Base-by-base conservation (phyloP, 2,113 vertebrate species). In the Apus apus region DNA sequence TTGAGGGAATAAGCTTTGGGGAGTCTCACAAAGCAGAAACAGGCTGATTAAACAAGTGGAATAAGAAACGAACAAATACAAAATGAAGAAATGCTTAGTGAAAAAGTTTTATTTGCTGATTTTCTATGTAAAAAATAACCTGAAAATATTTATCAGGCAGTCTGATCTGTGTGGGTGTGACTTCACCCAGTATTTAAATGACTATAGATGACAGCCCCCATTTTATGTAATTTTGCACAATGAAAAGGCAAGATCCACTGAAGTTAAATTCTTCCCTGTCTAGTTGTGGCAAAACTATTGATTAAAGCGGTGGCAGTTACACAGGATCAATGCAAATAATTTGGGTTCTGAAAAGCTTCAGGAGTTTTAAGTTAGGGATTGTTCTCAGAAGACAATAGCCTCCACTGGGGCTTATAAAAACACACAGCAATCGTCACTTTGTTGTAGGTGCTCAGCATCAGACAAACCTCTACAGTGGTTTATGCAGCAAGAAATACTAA, bases 21-120 rank as follows among this genome's bases (percentile, higher is more conserved):
- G 38, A 85, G 51, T 79, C 76, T 94, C 87, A 77, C 87, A 90
- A 85, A 87, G 43, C 79, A 90, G 87, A 94, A 81, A 51, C 48
- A 79, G 75, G 16, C 60, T 89, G 51, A 95, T 93, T 74, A 80
- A 90, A 80, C 8, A 64, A 65, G 36, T 81, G 30, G 73, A 95
- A 85, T 82, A 50, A 87, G 82, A 88, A 91, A 76, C 3, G 38
- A 74, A 32, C 27, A 89, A 83, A 73, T 4, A 79, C 18, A 57
- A 94, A 92, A 40, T 67, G 23, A 74, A 89, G 66, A 87, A 87
- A 85, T 57, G 12, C n/a, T 46, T 48, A 5, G 84, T 46, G 25
- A 76, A 90, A 36, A 91, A 11, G 6, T 61, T 87, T 74, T 53
- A 11, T 30, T 80, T 95, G 67, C 30, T 74, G n/a, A 54, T 71